Percentiles rank a stretch among this genome's conserved stretches.
phyloP scores from a whole-genome alignment of 2,888 invertebrate species.

The Cephalotes varians region DNA sequence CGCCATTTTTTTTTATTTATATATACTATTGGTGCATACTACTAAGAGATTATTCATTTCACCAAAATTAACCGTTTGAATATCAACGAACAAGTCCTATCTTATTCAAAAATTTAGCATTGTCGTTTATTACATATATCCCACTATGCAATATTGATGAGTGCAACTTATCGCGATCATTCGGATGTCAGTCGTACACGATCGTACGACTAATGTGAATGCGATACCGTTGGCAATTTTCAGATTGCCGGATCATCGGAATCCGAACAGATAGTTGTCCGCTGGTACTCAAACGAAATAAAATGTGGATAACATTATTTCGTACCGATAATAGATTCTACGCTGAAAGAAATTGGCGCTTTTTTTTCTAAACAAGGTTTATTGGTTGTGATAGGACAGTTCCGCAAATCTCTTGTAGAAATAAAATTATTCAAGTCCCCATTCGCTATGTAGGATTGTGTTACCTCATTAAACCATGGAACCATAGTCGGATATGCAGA shows the following conservation, averaged over 20 bases:
- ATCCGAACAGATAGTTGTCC: not conserved
- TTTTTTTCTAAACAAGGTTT: slow-evolving; percentile 76
- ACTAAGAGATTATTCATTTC: not conserved
- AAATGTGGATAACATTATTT: slow-evolving; percentile 73
- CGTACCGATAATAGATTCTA: slow-evolving; percentile 84
- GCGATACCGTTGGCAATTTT: not conserved
- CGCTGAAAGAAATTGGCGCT: slow-evolving; percentile 82
- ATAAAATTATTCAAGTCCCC: slow-evolving; percentile 59
- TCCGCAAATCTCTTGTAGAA: slow-evolving; percentile 53
- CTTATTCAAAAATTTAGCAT: not conserved
- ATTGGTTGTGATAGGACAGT: slow-evolving; percentile 49
- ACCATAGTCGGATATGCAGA: slow-evolving; percentile 61
- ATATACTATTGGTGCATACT: not conserved
- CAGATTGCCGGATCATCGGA: not conserved
- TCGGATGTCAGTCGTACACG: not conserved
- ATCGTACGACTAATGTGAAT: not conserved
- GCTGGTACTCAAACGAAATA: slow-evolving; percentile 12
- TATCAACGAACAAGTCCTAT: not conserved
- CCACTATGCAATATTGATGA: too few relatives aligned
- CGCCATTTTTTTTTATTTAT: too few relatives aligned
- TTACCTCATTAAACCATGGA: slow-evolving; percentile 69
- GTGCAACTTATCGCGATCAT: not conserved
- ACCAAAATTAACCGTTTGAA: not conserved
- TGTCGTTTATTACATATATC: not conserved
- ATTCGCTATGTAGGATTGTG: slow-evolving; percentile 60